Evolutionary conservation across 2,888 invertebrate species (phyloP).

Genomic region (Cyclophora albipunctata): DNA sequence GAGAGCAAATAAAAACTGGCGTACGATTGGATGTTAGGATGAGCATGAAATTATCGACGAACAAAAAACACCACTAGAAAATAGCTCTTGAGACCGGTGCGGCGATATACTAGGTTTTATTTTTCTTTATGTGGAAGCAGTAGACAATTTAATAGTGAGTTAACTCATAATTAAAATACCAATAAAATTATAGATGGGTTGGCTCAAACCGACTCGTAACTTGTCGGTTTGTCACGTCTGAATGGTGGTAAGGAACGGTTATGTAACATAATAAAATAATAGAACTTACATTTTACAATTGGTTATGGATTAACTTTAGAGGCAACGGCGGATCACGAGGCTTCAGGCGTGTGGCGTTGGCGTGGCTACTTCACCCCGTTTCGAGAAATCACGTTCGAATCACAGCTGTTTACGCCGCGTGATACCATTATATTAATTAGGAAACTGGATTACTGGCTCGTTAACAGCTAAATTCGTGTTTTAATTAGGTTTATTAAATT

Average conservation of each 20-base stretch:
- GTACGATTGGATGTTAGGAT: slow-evolving; percentile 22
- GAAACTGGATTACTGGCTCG: slow-evolving; percentile 21
- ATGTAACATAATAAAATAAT: no score
- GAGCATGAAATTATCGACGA: slow-evolving; percentile 31
- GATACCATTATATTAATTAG: slow-evolving; percentile 31
- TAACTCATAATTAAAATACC: slow-evolving; percentile 9
- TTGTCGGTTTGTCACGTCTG: not conserved
- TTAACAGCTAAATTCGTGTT: slow-evolving; percentile 3
- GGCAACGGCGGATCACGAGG: slow-evolving; percentile 32
- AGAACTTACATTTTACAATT: no score
- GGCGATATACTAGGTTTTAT: slow-evolving; percentile 23
- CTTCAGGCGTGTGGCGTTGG: slow-evolving; percentile 30
- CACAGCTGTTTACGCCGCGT: slow-evolving; percentile 25
- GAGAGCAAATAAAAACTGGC: slow-evolving; percentile 18
- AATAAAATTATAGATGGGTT: slow-evolving; percentile 1
- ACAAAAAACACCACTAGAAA: slow-evolving; percentile 30
- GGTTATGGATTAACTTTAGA: no score
- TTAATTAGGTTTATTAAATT: slow-evolving; percentile 1
- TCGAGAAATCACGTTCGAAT: slow-evolving; percentile 37
- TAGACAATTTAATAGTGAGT: slow-evolving; percentile 11
- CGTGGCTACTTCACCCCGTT: slow-evolving; percentile 30
- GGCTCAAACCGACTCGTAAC: not conserved
- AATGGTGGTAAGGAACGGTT: no score
- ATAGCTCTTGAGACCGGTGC: slow-evolving; percentile 25
- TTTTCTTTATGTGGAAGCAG: slow-evolving; percentile 16